Conservation (phyloP, 2,797 vertebrate species). For the Microchirus variegatus region DNA sequence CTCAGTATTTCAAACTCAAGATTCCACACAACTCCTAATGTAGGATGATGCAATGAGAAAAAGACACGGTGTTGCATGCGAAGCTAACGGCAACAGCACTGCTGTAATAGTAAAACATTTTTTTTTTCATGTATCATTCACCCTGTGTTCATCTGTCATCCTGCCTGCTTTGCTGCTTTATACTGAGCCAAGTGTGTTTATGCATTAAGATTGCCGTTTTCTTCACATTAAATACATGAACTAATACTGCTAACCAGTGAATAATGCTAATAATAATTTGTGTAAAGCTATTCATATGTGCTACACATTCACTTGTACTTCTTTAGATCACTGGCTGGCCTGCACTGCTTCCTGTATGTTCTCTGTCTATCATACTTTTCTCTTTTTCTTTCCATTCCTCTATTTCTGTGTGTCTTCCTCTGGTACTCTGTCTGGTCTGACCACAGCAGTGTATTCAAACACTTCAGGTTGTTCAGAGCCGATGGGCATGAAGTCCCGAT, state of each 20-base stretch:
- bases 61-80: conserved; percentile 1
- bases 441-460: conserved; percentile 85
- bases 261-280: no score
- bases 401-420: conserved; percentile 25
- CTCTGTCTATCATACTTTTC: conserved; percentile 50
- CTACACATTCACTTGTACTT: conserved; percentile 7
- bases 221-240: no score
- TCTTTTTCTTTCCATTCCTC: conserved; percentile 48
- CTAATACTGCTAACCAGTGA: no score
- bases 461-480: conserved; percentile 94
- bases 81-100: background rate
- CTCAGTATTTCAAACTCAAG: no score
- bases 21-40: background rate
- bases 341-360: conserved; percentile 48
- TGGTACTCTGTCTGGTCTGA: conserved; percentile 45
- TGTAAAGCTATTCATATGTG: background rate
- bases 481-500: conserved; percentile 90
- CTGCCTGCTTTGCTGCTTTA: conserved; percentile 25
- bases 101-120: background rate
- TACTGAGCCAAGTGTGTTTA: background rate
- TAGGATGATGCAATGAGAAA: background rate
- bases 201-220: no score
- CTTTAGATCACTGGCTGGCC: conserved; percentile 39
- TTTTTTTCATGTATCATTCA: conserved; percentile 8
- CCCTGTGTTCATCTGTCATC: conserved; percentile 7